Evolutionary conservation across 2,113 vertebrate species (phyloP).

Genomic region (Brevimyrus niger): DNA sequence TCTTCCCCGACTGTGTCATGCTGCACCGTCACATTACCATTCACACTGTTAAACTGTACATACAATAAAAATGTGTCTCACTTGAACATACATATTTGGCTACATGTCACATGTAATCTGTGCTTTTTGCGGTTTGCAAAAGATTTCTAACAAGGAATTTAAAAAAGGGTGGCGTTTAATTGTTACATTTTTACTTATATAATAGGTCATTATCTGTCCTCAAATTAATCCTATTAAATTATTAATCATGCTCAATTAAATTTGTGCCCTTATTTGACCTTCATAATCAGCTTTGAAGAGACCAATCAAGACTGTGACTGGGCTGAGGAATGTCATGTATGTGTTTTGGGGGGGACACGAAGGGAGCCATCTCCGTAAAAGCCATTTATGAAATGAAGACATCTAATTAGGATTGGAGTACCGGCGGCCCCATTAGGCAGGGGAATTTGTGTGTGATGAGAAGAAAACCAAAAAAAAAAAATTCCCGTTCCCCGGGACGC

Average conservation of each 20-base stretch:
- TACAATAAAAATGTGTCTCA: not conserved
- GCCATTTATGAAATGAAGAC: conserved; percentile 4
- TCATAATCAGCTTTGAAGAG: not conserved
- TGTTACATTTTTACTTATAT: not conserved
- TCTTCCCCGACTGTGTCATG: too few species aligned
- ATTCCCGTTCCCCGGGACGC: not conserved
- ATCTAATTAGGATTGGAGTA: conserved; percentile 4
- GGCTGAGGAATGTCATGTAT: not conserved
- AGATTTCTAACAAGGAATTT: not conserved
- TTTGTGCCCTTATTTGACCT: not conserved
- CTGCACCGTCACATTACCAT: not conserved
- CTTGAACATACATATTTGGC: not conserved
- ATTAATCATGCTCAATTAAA: not conserved
- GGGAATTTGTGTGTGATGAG: conserved; percentile 5
- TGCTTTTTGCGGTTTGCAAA: not conserved
- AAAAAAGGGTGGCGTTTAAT: not conserved
- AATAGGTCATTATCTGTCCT: not conserved
- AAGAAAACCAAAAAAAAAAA: not conserved
- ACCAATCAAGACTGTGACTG: not conserved
- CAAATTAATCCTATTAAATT: conserved; percentile 14
- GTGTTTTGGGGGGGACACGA: not conserved
- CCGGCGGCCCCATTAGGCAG: not conserved
- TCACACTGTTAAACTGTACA: not conserved
- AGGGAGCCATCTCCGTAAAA: not conserved
- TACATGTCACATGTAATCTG: not conserved